Evolutionary conservation across 1,140 invertebrate species (phyloP).

Genomic region (Parasteatoda tepidariorum): DNA sequence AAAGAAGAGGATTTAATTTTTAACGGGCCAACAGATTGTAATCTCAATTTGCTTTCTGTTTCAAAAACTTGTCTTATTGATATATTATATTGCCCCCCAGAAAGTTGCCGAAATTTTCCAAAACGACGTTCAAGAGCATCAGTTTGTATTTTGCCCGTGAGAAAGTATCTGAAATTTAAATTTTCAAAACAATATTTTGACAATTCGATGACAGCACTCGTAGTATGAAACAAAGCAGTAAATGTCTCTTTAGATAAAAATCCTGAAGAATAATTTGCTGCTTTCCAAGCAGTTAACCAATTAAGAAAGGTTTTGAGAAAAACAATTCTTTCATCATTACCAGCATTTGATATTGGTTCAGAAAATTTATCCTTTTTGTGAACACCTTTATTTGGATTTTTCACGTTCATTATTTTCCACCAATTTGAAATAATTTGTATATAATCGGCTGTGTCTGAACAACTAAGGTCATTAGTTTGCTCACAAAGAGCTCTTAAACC

Average conservation of each 20-base stretch:
- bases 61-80: conserved; percentile 54
- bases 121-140: conserved; percentile 50
- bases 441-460: not conserved
- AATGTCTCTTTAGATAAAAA: conserved; percentile 3
- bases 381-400: not conserved
- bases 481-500: not conserved
- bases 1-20: not conserved
- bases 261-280: not conserved
- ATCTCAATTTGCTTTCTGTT: not conserved
- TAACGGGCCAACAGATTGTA: not conserved
- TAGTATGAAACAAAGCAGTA: not conserved
- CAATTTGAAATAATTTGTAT: not conserved
- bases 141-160: conserved; percentile 56
- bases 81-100: conserved; percentile 31
- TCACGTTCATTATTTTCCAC: conserved; percentile 13
- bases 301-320: not conserved
- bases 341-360: not conserved
- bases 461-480: not conserved
- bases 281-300: not conserved
- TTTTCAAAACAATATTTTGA: conserved; percentile 34
- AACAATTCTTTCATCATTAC: not conserved
- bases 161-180: conserved; percentile 17
- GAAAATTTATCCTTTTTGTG: not conserved
- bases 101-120: conserved; percentile 44
- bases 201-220: conserved; percentile 38